Conservation (phyloP, 2,113 vertebrate species). For the Rhea pennata region DNA sequence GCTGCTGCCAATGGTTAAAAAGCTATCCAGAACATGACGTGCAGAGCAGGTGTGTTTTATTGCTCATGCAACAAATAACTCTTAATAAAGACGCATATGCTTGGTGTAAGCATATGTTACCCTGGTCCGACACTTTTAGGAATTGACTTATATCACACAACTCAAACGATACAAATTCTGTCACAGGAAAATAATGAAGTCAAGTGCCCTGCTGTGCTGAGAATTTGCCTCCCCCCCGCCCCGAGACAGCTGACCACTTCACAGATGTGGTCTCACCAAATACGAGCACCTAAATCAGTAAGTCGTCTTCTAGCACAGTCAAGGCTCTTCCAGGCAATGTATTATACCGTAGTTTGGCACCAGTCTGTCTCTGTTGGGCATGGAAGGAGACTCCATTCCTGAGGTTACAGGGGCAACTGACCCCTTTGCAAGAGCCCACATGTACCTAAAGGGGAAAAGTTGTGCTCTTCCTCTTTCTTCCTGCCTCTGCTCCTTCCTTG, state of each 20-base stretch:
- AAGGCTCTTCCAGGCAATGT: slow-evolving; percentile 24
- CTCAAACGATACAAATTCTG: neutral
- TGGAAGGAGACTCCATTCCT: neutral
- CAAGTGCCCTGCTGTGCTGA: neutral
- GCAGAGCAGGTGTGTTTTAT: neutral
- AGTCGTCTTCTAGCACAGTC: slow-evolving; percentile 12
- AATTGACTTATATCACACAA: neutral
- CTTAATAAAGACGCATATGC: neutral
- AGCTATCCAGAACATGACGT: neutral
- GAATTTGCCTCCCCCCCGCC: neutral
- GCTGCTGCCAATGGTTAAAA: neutral
- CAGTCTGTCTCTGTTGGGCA: neutral
- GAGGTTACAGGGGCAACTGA: neutral
- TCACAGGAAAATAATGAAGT: neutral
- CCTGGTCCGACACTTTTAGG: neutral
- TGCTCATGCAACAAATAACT: neutral
- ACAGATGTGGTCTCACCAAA: neutral
- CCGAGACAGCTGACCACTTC: neutral
- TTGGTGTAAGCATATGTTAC: neutral
- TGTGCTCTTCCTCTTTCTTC: neutral
- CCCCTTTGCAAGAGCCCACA: neutral
- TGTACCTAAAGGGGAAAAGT: neutral
- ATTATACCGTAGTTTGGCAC: neutral
- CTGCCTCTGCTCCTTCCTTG: neutral
- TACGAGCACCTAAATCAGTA: neutral